Conservation (phyloP, 2,888 invertebrate species). For the Calliopum simillimum region DNA sequence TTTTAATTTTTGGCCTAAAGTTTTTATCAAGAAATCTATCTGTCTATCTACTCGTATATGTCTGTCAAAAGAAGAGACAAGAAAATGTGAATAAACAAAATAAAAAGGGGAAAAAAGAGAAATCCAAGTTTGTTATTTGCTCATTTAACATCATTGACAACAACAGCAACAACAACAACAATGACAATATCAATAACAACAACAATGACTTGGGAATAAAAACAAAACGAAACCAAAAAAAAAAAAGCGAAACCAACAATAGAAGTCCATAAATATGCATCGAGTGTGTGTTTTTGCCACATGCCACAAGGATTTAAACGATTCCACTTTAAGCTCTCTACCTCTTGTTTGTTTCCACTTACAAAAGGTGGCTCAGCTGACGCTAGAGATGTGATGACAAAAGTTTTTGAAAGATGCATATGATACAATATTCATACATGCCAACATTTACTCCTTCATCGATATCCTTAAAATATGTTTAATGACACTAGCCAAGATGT, state of each 20-base stretch:
- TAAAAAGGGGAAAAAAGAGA: not conserved
- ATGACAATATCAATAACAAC: conserved; percentile 19
- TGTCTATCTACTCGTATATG: too few relatives aligned
- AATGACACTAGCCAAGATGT: too few relatives aligned
- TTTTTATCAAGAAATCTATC: too few relatives aligned
- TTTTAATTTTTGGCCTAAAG: too few relatives aligned
- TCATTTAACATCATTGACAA: conserved; percentile 55
- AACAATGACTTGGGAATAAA: conserved; percentile 18
- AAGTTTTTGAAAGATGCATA: too few relatives aligned
- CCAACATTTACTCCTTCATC: too few relatives aligned
- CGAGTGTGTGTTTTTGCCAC: conserved; percentile 33
- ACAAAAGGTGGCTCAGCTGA: too few relatives aligned
- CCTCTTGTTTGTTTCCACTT: not conserved
- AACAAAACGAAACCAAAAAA: not conserved
- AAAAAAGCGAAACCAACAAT: conserved; percentile 3
- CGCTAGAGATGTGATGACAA: too few relatives aligned
- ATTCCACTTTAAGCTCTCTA: conserved; percentile 24
- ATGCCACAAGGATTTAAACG: conserved; percentile 22
- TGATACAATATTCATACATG: too few relatives aligned
- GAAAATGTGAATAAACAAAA: not conserved
- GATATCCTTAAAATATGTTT: too few relatives aligned
- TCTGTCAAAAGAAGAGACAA: too few relatives aligned
- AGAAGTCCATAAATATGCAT: conserved; percentile 58
- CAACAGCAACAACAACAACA: conserved; percentile 54
- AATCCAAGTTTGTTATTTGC: conserved; percentile 10